phyloP scores from a whole-genome alignment of 1,140 invertebrate species.

The Augochlora pura region DNA sequence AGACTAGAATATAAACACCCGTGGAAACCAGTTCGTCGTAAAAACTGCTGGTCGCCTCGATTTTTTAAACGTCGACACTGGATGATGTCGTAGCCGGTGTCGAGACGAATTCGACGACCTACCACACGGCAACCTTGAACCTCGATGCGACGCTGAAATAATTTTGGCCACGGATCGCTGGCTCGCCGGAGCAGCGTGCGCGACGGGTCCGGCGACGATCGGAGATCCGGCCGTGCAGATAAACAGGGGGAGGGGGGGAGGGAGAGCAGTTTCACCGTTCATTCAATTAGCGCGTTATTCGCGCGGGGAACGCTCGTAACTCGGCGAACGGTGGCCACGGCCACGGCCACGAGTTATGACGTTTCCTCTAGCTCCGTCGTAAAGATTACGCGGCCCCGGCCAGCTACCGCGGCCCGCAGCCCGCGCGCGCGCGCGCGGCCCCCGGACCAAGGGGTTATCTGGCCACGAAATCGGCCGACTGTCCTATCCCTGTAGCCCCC shows the following conservation, averaged over 20 bases:
- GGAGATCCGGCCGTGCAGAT: conserved; percentile 13
- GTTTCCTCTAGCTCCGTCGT: conserved; percentile 40
- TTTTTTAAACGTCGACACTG: too few relatives aligned
- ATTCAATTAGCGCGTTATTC: conserved; percentile 45
- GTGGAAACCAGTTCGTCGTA: too few relatives aligned
- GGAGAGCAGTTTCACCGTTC: background rate
- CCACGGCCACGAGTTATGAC: conserved; percentile 52
- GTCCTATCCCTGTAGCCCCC: conserved; percentile 37
- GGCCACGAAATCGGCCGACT: conserved; percentile 50
- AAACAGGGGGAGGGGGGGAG: background rate
- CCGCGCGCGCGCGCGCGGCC: too few relatives aligned
- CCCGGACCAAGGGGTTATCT: conserved; percentile 28
- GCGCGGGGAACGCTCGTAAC: conserved; percentile 37
- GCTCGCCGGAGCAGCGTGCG: too few relatives aligned
- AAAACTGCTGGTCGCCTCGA: too few relatives aligned
- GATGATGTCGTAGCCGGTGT: too few relatives aligned
- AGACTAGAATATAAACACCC: too few relatives aligned
- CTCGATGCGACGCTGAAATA: too few relatives aligned
- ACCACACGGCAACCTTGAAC: too few relatives aligned
- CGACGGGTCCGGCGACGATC: background rate
- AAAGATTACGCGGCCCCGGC: conserved; percentile 37
- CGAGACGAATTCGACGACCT: too few relatives aligned
- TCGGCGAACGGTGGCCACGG: conserved; percentile 45
- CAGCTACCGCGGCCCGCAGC: background rate
- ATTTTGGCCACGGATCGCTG: too few relatives aligned